These are phyloP conservation scores for Micromussa lordhowensis DNA, from an alignment of 92 coral and sea anemone genomes.

Conservation along the genomic window DNA sequence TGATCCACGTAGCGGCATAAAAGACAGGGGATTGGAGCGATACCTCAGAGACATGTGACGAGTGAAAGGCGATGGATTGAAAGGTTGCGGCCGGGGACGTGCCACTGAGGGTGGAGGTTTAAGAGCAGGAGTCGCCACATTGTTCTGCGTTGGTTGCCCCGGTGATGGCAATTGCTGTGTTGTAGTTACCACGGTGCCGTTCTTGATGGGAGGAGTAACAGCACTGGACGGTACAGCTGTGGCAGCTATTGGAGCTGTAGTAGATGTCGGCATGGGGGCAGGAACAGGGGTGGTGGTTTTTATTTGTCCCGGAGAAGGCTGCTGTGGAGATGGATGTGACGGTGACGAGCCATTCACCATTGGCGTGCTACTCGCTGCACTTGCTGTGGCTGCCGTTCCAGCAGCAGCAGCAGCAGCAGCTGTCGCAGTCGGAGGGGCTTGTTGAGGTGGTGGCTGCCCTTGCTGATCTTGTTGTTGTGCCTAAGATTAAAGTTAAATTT, in stretches of 20 bases:
- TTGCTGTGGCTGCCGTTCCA: neutral
- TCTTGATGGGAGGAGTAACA: slow-evolving; percentile 60
- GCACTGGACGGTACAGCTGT: slow-evolving; percentile 60
- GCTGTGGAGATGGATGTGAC: slow-evolving; percentile 30
- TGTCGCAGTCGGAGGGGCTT: neutral
- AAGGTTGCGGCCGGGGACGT: slow-evolving; percentile 93
- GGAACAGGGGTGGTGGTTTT: neutral
- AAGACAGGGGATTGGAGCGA: slow-evolving; percentile 93
- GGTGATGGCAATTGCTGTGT: slow-evolving; percentile 44
- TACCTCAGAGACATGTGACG: slow-evolving; percentile 97
- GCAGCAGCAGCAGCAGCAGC: neutral
- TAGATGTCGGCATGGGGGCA: slow-evolving; percentile 23
- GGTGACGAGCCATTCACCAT: slow-evolving; percentile 39
- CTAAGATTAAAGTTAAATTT: neutral
- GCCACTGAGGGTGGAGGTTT: slow-evolving; percentile 93
- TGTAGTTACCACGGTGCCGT: slow-evolving; percentile 58
- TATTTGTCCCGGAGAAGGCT: slow-evolving; percentile 28
- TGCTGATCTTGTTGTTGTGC: slow-evolving; percentile 36
- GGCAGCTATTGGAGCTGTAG: slow-evolving; percentile 43
- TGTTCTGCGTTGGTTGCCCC: slow-evolving; percentile 36
- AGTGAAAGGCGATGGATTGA: slow-evolving; percentile 94
- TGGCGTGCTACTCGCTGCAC: slow-evolving; percentile 25
- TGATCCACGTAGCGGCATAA: slow-evolving; percentile 79
- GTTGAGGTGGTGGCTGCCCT: slow-evolving; percentile 7
- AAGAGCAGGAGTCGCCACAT: slow-evolving; percentile 71